Base-by-base conservation (phyloP, 2,797 vertebrate species). In the Trachurus trachurus region DNA sequence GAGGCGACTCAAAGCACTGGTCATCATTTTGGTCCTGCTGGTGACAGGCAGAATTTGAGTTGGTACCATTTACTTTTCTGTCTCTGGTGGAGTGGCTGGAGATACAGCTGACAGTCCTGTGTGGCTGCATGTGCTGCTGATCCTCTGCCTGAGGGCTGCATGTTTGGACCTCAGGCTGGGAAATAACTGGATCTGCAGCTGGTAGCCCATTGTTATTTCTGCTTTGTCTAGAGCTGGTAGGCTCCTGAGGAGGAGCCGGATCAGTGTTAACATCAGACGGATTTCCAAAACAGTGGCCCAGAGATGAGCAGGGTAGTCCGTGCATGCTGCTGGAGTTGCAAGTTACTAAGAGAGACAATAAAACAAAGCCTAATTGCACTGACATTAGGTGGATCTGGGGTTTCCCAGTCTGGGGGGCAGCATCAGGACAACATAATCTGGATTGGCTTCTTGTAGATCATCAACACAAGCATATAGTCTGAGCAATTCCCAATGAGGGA, bases 251-350 rank as follows among this genome's bases (percentile, higher is more conserved):
- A 8, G 87, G 70, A 22, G 69, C 53, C n/a, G 90, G 79, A 50
- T 95, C 93, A n/a, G 73, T 53, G 54, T 92, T 88, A 21, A 87
- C 91, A 34, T 96, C 95, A n/a, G 94, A 61, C 50, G 93, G 83
- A 61, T 89, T 88, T 21, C 93, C 94, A 68, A 96, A 96, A 82
- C 96, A 96, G 49, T 93, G 89, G 47, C 91, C 92, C n/a, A 96
- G 82, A 37, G 94, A 94, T 40, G 93, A 94, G 73, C 96, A 96
- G 29, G 95, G 95, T 3, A 96, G 87, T 69, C 92, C 94, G 0
- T 95, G 95, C 95, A 96, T 96, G 22, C 40, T 82, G 87, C 64
- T 53, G 19, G 54, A 76, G 57, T 77, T 40, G 60, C 59, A 80
- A 63, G 64, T 74, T 5, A 87, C 22, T 64, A 70, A 66, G 40